Percentiles rank a stretch among this genome's conserved stretches.
Evolutionary conservation across 1,140 invertebrate genomes (phyloP).

Genomic region (Argopecten irradians): DNA sequence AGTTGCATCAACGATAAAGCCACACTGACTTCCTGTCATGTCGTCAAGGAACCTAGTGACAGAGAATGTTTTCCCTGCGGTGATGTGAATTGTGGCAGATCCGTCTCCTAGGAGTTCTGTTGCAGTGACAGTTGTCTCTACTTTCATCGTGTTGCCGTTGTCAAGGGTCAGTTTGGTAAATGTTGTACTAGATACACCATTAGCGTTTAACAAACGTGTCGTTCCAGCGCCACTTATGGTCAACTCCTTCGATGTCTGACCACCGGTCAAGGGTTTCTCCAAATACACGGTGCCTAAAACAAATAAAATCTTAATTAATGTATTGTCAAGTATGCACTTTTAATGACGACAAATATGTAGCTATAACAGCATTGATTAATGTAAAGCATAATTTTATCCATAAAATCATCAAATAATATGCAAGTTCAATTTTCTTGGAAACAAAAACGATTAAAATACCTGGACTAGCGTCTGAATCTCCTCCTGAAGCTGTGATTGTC

Average conservation of each 20-base stretch:
- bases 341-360: too few species aligned
- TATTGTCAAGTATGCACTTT: too few species aligned
- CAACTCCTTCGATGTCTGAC: constrained; percentile 28
- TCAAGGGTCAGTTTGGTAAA: constrained; percentile 49
- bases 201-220: constrained; percentile 23
- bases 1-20: constrained; percentile 27
- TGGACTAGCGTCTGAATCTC: not conserved
- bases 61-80: constrained; percentile 20
- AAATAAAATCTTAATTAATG: not conserved
- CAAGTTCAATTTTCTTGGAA: not conserved
- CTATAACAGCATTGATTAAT: too few species aligned
- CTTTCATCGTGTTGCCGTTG: constrained; percentile 47
- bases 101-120: constrained; percentile 45
- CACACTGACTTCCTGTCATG: constrained; percentile 43
- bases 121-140: constrained; percentile 43
- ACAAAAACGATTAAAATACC: constrained; percentile 7
- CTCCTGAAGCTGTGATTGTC: constrained; percentile 41
- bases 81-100: constrained; percentile 29
- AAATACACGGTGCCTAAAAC: constrained; percentile 61
- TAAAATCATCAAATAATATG: too few species aligned
- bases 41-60: constrained; percentile 27
- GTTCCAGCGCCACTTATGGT: constrained; percentile 48
- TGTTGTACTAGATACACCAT: constrained; percentile 28
- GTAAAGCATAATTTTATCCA: too few species aligned
- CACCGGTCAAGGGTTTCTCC: constrained; percentile 38